Evolutionary conservation across 2,888 invertebrate species (phyloP), one percentile per base, ranked within the genome.

Genomic region (Teinopalpus imperialis): DNA sequence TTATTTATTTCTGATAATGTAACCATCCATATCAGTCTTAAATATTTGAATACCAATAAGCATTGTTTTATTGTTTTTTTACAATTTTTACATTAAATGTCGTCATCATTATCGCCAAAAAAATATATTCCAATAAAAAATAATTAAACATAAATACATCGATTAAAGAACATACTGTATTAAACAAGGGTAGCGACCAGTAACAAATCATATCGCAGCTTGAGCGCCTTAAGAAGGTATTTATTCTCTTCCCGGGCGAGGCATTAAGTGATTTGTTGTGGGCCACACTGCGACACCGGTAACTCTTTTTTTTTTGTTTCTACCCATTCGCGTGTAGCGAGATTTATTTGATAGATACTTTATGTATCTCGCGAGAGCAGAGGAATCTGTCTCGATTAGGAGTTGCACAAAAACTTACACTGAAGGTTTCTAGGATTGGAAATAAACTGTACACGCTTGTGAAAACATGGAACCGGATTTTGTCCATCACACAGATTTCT

Each of bases 251-350:
- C 52, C 49, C 49, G 41, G 40, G 50, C 35, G 50, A 43, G 56
- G 60, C 61, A 66, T 67, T 69, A 70, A 72, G 66, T 77, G 78
- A 78, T 78, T 78, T 78, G 74, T 75, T 43, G 64, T 34, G 31
- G 30, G 10, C 29, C 39, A 21, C 43, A 9, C 6, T 7, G 40
- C 27, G 35, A 34, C 40, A 9, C 12, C 9, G 12, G 10, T 39
- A 46, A 46, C 46, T 46, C 46, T 35, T 46, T 46, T 45, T 43
- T 37, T 39, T 31, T 39, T 31, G 10, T 26, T 20, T 46, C 40
- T 14, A 9, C 16, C 30, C 24, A n/a, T 7, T 8, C 26, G 10
- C 21, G 18, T 13, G 29, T 8, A 14, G n/a, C 23, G 32, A 47
- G 52, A 52, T 52, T 52, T 52, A 52, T 49, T 41, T 14, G 21